Percentiles rank a stretch among this genome's conserved stretches.
phyloP scores from a whole-genome alignment of 2,888 invertebrate genomes.

The Lucinisca nassula region DNA sequence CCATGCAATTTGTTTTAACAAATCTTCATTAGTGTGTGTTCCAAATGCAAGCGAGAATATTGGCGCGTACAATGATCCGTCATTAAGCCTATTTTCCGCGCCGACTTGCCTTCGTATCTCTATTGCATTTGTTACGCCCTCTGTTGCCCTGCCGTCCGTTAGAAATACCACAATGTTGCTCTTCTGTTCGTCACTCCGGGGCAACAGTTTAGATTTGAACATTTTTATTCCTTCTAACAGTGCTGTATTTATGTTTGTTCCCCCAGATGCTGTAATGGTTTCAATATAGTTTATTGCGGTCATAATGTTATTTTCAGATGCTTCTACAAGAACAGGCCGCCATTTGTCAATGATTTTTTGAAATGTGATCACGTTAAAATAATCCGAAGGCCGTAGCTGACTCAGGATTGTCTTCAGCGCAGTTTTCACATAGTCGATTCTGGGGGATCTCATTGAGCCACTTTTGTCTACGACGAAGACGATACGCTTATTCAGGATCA shows the following conservation, averaged over 20 bases:
- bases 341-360: neutral
- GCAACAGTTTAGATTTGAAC: neutral
- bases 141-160: neutral
- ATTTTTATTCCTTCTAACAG: neutral
- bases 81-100: neutral
- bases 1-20: neutral
- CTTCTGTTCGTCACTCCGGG: neutral
- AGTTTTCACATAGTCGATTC: neutral
- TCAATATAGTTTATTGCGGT: neutral
- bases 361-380: neutral
- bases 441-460: constrained; percentile 19
- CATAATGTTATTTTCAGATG: neutral
- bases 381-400: neutral
- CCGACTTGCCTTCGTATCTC: neutral
- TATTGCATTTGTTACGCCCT: neutral
- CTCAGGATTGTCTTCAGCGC: neutral
- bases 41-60: neutral
- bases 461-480: constrained; percentile 43
- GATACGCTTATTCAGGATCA: constrained; percentile 33
- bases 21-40: neutral
- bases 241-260: neutral
- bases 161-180: neutral
- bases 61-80: neutral
- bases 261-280: neutral
- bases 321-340: neutral